Percentiles rank a stretch among this genome's conserved stretches.
These are phyloP conservation scores for Meganola albula DNA, from an alignment of 2,888 invertebrate species.

Conservation along the genomic window DNA sequence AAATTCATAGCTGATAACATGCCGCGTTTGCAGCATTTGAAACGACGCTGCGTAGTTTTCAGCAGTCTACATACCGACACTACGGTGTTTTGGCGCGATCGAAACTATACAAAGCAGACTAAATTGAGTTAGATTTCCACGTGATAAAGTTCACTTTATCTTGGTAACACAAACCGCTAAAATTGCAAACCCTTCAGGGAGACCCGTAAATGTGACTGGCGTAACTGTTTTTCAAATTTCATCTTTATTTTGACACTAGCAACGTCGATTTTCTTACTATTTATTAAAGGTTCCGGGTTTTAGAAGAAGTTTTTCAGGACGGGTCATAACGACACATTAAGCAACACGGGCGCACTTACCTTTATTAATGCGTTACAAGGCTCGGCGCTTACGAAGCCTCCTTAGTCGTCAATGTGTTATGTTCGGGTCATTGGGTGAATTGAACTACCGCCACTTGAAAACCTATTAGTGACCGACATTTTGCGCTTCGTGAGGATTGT, in stretches of 20 bases:
- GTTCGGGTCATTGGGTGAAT: slow-evolving; percentile 44
- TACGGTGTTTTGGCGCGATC: slow-evolving; percentile 42
- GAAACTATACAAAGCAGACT: slow-evolving; percentile 30
- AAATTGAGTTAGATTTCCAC: slow-evolving; percentile 27
- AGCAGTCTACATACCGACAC: slow-evolving; percentile 36
- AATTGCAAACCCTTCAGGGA: slow-evolving; percentile 53
- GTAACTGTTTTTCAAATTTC: slow-evolving; percentile 26
- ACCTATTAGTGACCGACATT: slow-evolving; percentile 43
- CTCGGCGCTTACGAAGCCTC: slow-evolving; percentile 47
- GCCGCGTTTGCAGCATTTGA: slow-evolving; percentile 46
- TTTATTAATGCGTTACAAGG: slow-evolving; percentile 72
- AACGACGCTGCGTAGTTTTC: slow-evolving; percentile 40
- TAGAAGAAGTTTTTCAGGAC: slow-evolving; percentile 66
- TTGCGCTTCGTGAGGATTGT: too few species aligned
- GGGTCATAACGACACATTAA: slow-evolving; percentile 72
- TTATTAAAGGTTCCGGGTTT: slow-evolving; percentile 33
- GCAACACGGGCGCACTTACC: slow-evolving; percentile 65
- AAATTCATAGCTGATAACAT: slow-evolving; percentile 35
- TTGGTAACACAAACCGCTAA: slow-evolving; percentile 36
- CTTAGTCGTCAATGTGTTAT: slow-evolving; percentile 41
- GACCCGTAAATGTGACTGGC: slow-evolving; percentile 49
- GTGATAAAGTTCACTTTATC: slow-evolving; percentile 42
- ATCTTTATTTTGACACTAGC: slow-evolving; percentile 24
- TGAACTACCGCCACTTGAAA: slow-evolving; percentile 41
- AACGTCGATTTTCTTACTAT: slow-evolving; percentile 34